Percentiles rank a stretch among this genome's conserved stretches.
Evolutionary conservation across 2,888 invertebrate genomes (phyloP).

Genomic region (Chouioia cunea): DNA sequence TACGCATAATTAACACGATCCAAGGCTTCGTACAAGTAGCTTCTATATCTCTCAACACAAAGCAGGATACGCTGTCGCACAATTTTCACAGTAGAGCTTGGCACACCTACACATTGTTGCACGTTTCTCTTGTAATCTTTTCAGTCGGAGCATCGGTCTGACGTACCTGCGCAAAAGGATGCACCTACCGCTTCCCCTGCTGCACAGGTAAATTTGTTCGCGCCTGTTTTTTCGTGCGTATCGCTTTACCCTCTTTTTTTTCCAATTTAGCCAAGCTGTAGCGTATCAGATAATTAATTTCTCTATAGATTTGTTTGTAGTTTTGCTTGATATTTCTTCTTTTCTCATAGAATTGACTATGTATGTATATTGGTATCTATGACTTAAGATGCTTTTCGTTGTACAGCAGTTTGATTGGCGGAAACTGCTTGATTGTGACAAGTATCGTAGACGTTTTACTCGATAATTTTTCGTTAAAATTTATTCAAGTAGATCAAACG

Average conservation of each 20-base stretch:
- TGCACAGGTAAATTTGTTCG: slow-evolving; percentile 60
- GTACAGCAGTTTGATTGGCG: slow-evolving; percentile 3
- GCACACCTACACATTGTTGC: slow-evolving; percentile 61
- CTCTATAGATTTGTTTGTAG: slow-evolving; percentile 28
- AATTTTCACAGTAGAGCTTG: slow-evolving; percentile 58
- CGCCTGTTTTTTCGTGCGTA: slow-evolving; percentile 52
- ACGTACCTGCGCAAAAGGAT: slow-evolving; percentile 64
- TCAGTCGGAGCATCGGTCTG: slow-evolving; percentile 67
- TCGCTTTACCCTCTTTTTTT: slow-evolving; percentile 49
- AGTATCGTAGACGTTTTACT: background rate
- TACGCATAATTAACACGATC: slow-evolving; percentile 1
- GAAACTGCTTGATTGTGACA: background rate
- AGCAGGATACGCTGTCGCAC: too few relatives aligned
- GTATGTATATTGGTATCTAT: background rate
- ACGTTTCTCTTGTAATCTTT: slow-evolving; percentile 66
- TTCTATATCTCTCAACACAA: background rate
- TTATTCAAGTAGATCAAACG: too few relatives aligned
- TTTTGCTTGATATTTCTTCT: slow-evolving; percentile 13
- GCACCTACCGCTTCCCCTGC: slow-evolving; percentile 63
- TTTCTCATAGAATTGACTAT: background rate
- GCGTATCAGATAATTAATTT: slow-evolving; percentile 18
- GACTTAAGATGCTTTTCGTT: background rate
- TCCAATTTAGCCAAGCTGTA: slow-evolving; percentile 29
- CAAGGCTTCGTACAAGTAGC: slow-evolving; percentile 6
- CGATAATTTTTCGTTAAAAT: too few relatives aligned